Evolutionary conservation across 2,888 invertebrate species (phyloP).

Genomic region (Argyra leucocephala): DNA sequence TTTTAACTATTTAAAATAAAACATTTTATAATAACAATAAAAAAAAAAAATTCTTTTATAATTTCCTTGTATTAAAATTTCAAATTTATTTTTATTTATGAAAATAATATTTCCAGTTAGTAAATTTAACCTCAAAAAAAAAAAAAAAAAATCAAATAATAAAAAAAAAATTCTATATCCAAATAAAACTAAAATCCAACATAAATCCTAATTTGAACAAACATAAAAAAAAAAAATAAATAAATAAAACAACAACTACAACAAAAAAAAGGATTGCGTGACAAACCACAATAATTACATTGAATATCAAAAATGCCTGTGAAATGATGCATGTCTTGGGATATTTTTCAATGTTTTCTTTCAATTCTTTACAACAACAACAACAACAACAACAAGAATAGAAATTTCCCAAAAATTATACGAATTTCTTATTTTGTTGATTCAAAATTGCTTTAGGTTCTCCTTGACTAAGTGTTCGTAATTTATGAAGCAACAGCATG

Average conservation of each 20-base stretch:
- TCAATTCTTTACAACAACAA: background rate
- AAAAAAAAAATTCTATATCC: too few species aligned
- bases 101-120: too few species aligned
- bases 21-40: too few species aligned
- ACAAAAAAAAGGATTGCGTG: background rate
- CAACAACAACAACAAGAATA: background rate
- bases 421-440: background rate
- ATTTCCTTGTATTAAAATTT: too few species aligned
- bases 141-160: too few species aligned
- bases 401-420: background rate
- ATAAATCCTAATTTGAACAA: too few species aligned
- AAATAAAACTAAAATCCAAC: too few species aligned
- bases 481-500: slow-evolving; percentile 6
- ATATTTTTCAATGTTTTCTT: background rate
- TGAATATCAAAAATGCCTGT: background rate
- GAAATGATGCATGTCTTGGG: background rate
- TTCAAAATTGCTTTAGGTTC: background rate
- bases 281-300: background rate
- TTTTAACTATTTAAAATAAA: too few species aligned
- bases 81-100: too few species aligned
- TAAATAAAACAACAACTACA: background rate
- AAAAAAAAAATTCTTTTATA: too few species aligned
- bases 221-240: too few species aligned
- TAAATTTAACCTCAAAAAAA: too few species aligned
- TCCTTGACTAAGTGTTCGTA: background rate